Conservation (phyloP, 2,888 invertebrate species). For the Melieria crassipennis region DNA sequence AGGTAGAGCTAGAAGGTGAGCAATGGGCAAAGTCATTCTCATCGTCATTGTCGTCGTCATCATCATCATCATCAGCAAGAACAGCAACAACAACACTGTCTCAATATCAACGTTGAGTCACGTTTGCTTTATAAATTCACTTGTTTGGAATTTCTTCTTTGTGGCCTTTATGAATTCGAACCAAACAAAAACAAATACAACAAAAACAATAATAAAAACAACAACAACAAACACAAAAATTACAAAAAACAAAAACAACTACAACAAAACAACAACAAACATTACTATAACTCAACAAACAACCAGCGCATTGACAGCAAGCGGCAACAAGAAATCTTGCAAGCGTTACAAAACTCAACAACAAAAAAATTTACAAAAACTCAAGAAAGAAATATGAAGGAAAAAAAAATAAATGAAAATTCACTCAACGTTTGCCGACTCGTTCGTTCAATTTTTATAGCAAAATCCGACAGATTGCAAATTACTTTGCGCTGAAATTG, state of each 20-base stretch:
- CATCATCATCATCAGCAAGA: too few species aligned
- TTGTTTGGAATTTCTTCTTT: conserved; percentile 31
- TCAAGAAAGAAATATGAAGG: conserved; percentile 11
- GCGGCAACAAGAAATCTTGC: conserved; percentile 23
- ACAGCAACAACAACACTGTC: neutral
- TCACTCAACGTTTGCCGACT: conserved; percentile 20
- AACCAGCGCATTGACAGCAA: neutral
- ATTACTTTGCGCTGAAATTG: conserved; percentile 46
- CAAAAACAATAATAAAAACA: too few species aligned
- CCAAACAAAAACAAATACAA: too few species aligned
- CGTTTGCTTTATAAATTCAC: conserved; percentile 44
- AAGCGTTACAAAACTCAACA: conserved; percentile 16
- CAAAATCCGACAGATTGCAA: conserved; percentile 47
- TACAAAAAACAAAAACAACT: too few species aligned
- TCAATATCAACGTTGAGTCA: conserved; percentile 41
- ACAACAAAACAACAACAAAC: neutral
- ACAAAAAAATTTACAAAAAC: conserved; percentile 17
- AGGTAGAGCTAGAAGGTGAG: too few species aligned
- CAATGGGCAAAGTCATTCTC: neutral
- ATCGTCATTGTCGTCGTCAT: neutral
- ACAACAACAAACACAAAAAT: too few species aligned
- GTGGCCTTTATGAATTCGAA: too few species aligned
- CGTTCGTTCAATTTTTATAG: conserved; percentile 39
- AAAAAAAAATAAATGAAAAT: conserved; percentile 17
- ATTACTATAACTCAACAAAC: conserved; percentile 7